Base-by-base conservation (phyloP, 2,888 invertebrate species). In the Drosophila gaucha region DNA sequence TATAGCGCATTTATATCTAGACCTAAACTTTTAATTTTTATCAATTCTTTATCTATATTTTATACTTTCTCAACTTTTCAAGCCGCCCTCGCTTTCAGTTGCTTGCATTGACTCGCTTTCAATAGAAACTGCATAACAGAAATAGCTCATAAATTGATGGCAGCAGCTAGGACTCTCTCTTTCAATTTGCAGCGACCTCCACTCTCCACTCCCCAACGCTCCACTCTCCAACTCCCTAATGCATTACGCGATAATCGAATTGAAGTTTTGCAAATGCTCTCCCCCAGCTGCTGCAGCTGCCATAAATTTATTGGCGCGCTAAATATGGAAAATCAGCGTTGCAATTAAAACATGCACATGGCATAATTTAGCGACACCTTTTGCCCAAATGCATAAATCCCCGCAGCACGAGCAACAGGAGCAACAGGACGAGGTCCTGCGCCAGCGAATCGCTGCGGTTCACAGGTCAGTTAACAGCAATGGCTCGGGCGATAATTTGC, bases 341-440 rank as follows among this genome's bases (percentile, higher is more conserved):
- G 73, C 86, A 87, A 87, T 82, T 87, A 82, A 79, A 79, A 78
- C 74, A 49, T 68, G 87, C 78, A 80, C 87, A 67, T 70, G 85
- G 82, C 85, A 85, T 80, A 80, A 87, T 80, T 87, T 71, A 87
- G 79, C 60, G 58, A 62, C 79, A 87, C 71, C 78, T 74, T 74
- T 59, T 74, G 74, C 66, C 58, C 60, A 64, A 65, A 54, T 43
- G 51, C 46, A 73, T 83, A 86, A 80, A 83, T 86, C 62, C 54
- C 49, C 30, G 24, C 8, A n/a, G 31, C 9, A 20, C 33, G 47
- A 44, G 55, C 26, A 16, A 30, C 31, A 14, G 49, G 33, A 33
- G 65, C 39, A 30, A 18, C 28, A 44, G 44, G 44, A 44, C 44
- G 28, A 35, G 22, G 60, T 28, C 10, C 51, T 9, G 28, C 6